phyloP scores from a whole-genome alignment of 2,113 vertebrate genomes.

The Dicerorhinus sumatrensis region DNA sequence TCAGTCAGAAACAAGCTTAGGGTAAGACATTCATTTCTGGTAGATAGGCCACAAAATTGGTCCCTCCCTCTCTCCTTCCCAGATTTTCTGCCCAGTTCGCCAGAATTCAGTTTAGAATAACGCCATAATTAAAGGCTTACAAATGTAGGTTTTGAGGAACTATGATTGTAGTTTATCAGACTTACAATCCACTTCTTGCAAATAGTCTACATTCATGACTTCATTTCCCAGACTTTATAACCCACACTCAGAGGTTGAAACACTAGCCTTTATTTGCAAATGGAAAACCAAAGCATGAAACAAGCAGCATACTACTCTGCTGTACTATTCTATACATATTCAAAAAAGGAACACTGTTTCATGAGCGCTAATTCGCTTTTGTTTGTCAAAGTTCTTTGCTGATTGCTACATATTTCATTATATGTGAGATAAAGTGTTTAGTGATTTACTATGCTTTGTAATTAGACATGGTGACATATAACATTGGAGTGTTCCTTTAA shows the following conservation, averaged over 20 bases:
- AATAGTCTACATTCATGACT: slow-evolving; percentile 38
- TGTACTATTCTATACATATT: neutral
- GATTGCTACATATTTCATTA: slow-evolving; percentile 53
- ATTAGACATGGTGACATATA: slow-evolving; percentile 53
- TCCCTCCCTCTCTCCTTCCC: neutral
- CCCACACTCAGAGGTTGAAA: neutral
- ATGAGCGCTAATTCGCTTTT: slow-evolving; percentile 22
- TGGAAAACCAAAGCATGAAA: neutral
- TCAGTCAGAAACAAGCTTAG: neutral
- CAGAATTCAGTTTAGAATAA: slow-evolving; percentile 52
- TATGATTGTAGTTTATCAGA: slow-evolving; percentile 29
- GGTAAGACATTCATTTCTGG: neutral
- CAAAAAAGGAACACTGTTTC: neutral
- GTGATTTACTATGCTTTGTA: slow-evolving; percentile 39
- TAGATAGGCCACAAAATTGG: neutral
- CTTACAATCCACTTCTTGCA: slow-evolving; percentile 12
- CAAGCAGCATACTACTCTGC: neutral
- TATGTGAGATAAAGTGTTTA: slow-evolving; percentile 49
- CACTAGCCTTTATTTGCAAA: neutral
- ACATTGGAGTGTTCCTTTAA: slow-evolving; percentile 49
- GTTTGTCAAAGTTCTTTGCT: slow-evolving; percentile 43
- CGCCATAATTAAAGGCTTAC: slow-evolving; percentile 33
- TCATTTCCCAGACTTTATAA: slow-evolving; percentile 2
- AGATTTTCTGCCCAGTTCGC: slow-evolving; percentile 57
- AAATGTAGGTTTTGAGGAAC: slow-evolving; percentile 47